Evolutionary conservation across 2,113 vertebrate genomes (phyloP).

Genomic region (Himantopus leucocephalus): DNA sequence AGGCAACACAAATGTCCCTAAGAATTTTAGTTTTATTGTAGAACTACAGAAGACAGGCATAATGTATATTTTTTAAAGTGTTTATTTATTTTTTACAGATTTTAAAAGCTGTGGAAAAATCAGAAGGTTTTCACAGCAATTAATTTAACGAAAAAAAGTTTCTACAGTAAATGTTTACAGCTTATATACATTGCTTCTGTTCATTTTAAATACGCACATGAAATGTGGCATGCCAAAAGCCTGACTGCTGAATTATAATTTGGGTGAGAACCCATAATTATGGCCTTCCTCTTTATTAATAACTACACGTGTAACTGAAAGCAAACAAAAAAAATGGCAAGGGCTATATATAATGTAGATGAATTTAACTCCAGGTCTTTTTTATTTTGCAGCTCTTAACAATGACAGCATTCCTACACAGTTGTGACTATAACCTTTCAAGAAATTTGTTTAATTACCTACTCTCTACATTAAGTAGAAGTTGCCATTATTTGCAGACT

Average conservation of each 20-base stretch:
- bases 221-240: not conserved
- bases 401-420: not conserved
- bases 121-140: not conserved
- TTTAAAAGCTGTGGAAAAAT: not conserved
- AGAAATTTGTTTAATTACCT: slow-evolving; percentile 13
- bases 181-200: not conserved
- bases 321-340: not conserved
- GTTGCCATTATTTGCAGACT: not conserved
- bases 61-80: not conserved
- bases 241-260: not conserved
- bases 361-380: not conserved
- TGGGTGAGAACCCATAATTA: not conserved
- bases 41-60: not conserved
- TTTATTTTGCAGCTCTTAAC: not conserved
- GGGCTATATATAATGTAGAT: not conserved
- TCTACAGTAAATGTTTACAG: not conserved
- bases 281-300: not conserved
- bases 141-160: not conserved
- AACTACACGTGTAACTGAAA: not conserved
- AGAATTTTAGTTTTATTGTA: not conserved
- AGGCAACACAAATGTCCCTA: fast-evolving
- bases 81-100: not conserved
- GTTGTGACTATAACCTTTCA: not conserved
- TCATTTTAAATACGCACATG: not conserved
- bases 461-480: not conserved